These are phyloP conservation scores for Prunella fulvescens DNA, from an alignment of 2,113 vertebrate genomes.

Conservation along the genomic window DNA sequence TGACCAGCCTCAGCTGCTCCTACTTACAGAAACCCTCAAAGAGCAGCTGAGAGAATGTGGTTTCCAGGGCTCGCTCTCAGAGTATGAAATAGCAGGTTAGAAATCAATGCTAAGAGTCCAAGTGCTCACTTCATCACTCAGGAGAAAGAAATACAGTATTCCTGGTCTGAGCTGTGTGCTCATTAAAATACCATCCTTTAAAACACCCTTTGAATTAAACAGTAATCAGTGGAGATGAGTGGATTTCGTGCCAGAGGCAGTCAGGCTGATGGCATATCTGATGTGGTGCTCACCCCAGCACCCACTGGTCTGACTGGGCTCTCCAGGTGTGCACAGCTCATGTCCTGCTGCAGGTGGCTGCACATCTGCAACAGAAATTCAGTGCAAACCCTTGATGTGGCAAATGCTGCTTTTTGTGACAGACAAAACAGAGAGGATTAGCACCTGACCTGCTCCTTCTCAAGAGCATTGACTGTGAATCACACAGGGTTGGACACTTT, in stretches of 20 bases:
- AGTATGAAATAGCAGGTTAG: slow-evolving; percentile 39
- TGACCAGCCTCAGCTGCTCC: neutral
- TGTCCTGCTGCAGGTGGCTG: neutral
- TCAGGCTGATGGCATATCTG: neutral
- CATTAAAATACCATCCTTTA: slow-evolving; percentile 50
- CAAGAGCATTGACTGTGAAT: neutral
- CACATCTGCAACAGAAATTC: neutral
- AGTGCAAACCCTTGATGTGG: neutral
- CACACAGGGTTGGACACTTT: neutral
- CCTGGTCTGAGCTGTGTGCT: slow-evolving; percentile 23
- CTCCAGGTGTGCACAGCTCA: neutral
- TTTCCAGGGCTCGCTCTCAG: slow-evolving; percentile 40
- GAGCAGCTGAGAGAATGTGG: neutral
- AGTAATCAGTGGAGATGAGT: neutral
- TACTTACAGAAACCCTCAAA: neutral
- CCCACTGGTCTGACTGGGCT: neutral
- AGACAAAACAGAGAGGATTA: neutral
- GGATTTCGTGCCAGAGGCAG: neutral
- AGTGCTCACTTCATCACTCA: slow-evolving; percentile 53
- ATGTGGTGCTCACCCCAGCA: neutral
- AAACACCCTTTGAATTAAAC: slow-evolving; percentile 30
- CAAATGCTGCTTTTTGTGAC: neutral
- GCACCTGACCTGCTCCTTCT: neutral
- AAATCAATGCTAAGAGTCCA: slow-evolving; percentile 51
- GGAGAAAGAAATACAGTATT: slow-evolving; percentile 44